phyloP scores from a whole-genome alignment of 2,888 invertebrate genomes.

The Ectemnius lituratus region DNA sequence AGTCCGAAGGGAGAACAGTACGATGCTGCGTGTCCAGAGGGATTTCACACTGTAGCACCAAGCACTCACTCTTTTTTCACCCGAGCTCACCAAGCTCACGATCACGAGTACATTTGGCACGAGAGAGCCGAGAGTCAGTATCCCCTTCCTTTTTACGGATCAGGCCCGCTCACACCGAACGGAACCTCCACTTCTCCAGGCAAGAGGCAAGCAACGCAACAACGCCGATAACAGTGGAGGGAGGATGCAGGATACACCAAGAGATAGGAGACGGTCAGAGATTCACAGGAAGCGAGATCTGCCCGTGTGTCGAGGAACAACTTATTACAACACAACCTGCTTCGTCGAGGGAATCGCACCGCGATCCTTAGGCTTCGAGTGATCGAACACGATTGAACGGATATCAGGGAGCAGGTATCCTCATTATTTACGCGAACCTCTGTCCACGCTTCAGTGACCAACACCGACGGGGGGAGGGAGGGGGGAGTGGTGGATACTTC shows the following conservation, averaged over 20 bases:
- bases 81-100: too few species aligned
- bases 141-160: not conserved
- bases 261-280: too few species aligned
- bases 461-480: not conserved
- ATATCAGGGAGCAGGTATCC: constrained; percentile 21
- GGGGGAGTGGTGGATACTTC: not conserved
- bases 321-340: not conserved
- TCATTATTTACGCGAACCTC: constrained; percentile 20
- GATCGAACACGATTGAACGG: constrained; percentile 45
- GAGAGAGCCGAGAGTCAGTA: not conserved
- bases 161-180: not conserved
- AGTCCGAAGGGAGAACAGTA: too few species aligned
- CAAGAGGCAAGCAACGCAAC: too few species aligned
- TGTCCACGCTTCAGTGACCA: constrained; percentile 9
- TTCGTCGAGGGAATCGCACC: constrained; percentile 27
- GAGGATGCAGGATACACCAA: too few species aligned
- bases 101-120: too few species aligned
- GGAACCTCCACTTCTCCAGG: too few species aligned
- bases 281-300: too few species aligned
- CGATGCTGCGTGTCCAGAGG: too few species aligned
- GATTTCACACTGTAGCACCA: too few species aligned
- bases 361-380: constrained; percentile 34
- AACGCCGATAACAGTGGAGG: too few species aligned
- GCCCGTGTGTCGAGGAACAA: not conserved
- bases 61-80: too few species aligned